Evolutionary conservation across 1,140 invertebrate genomes (phyloP).

Genomic region (Lycorma delicatula): DNA sequence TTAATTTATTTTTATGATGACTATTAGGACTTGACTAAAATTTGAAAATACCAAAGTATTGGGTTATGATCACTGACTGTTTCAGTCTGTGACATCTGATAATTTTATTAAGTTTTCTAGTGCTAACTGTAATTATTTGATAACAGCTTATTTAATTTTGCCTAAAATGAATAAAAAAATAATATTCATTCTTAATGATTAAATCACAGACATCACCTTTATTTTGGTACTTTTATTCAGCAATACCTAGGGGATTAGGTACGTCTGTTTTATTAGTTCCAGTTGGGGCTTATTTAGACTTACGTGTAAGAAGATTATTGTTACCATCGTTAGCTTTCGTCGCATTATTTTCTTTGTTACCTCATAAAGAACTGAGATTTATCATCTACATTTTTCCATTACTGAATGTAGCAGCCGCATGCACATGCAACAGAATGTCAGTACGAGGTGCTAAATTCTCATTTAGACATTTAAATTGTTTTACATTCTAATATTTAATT

Average conservation of each 20-base stretch:
- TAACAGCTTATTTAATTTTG: not conserved
- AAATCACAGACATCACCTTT: conserved; percentile 80
- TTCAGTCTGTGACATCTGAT: no score
- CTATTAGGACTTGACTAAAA: no score
- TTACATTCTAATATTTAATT: no score
- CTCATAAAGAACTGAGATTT: conserved; percentile 97
- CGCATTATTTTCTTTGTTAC: conserved; percentile 84
- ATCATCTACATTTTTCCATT: conserved; percentile 95
- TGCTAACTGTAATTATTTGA: no score
- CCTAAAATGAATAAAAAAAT: conserved; percentile 5
- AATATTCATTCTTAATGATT: conserved; percentile 35
- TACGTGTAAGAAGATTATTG: conserved; percentile 55
- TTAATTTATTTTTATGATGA: no score
- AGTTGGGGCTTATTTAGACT: conserved; percentile 65
- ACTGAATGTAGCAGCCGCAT: conserved; percentile 83
- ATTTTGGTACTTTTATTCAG: conserved; percentile 98
- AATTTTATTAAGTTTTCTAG: no score
- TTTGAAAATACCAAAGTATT: no score
- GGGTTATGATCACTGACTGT: no score
- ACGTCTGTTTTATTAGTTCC: conserved; percentile 74
- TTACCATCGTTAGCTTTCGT: conserved; percentile 78
- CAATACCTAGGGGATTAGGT: conserved; percentile 80
- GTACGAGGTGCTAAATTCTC: no score
- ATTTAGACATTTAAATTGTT: no score
- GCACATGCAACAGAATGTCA: conserved; percentile 79